Percentiles rank a stretch among this genome's conserved stretches.
Conservation (phyloP, 2,113 vertebrate species). For the Phalacrocorax pelagicus region DNA sequence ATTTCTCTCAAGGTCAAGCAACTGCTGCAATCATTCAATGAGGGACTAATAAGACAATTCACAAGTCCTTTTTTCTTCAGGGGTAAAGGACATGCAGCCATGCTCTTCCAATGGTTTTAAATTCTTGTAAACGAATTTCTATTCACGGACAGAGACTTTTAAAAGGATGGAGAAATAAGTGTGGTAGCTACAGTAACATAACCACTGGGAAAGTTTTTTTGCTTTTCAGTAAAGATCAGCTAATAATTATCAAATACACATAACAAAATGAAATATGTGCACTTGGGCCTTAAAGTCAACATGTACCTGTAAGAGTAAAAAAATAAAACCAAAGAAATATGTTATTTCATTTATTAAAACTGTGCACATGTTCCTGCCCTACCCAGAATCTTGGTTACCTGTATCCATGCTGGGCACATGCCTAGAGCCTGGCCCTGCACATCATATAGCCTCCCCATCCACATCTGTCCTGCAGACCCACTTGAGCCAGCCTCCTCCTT, state of each 20-base stretch:
- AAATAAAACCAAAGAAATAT: neutral
- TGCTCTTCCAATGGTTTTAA: neutral
- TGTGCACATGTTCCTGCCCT: neutral
- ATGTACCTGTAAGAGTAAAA: neutral
- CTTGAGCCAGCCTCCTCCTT: neutral
- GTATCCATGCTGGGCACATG: too few species aligned
- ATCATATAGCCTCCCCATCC: neutral
- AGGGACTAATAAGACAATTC: conserved; percentile 17
- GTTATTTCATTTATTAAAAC: neutral
- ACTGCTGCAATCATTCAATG: conserved; percentile 27
- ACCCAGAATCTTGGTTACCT: neutral
- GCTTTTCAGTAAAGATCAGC: neutral
- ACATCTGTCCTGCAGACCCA: neutral
- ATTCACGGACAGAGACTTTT: neutral
- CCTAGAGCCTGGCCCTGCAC: neutral
- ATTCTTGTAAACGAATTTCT: neutral
- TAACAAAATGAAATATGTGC: neutral
- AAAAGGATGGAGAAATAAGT: neutral
- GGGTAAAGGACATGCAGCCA: neutral
- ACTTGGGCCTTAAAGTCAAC: neutral
- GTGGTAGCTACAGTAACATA: neutral
- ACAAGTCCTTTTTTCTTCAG: neutral
- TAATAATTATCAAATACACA: neutral
- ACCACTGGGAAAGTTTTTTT: neutral
- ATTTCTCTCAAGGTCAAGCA: conserved; percentile 45